Evolutionary conservation across 2,888 invertebrate genomes (phyloP).

Genomic region (Aricia artaxerxes): DNA sequence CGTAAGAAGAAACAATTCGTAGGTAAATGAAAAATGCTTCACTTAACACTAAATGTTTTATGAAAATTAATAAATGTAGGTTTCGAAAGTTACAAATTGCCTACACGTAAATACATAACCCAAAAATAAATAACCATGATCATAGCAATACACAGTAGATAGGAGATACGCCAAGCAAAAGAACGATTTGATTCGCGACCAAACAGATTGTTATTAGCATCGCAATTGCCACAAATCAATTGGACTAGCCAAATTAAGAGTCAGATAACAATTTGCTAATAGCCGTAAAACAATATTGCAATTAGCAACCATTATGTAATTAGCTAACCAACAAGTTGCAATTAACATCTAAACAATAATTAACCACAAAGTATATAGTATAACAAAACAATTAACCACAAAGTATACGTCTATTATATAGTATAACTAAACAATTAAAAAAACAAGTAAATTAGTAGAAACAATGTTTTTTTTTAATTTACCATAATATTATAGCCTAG

Average conservation of each 20-base stretch:
- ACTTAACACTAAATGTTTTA: no score
- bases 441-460: not conserved
- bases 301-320: not conserved
- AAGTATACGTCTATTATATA: not conserved
- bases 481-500: no score
- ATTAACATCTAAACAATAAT: not conserved
- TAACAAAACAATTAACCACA: not conserved
- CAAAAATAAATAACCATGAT: no score
- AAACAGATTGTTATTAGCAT: not conserved
- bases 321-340: not conserved
- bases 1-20: no score
- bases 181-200: not conserved
- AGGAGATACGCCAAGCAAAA: no score
- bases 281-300: conserved; percentile 3
- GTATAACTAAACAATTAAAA: not conserved
- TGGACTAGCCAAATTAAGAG: conserved; percentile 7
- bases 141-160: no score
- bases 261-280: not conserved
- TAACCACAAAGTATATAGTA: not conserved
- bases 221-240: not conserved
- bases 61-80: no score
- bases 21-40: no score
- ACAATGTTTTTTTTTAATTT: no score
- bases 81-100: no score
- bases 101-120: no score